These are phyloP conservation scores for Limnephilus auricula DNA, from an alignment of 2,888 invertebrate genomes.

Conservation along the genomic window DNA sequence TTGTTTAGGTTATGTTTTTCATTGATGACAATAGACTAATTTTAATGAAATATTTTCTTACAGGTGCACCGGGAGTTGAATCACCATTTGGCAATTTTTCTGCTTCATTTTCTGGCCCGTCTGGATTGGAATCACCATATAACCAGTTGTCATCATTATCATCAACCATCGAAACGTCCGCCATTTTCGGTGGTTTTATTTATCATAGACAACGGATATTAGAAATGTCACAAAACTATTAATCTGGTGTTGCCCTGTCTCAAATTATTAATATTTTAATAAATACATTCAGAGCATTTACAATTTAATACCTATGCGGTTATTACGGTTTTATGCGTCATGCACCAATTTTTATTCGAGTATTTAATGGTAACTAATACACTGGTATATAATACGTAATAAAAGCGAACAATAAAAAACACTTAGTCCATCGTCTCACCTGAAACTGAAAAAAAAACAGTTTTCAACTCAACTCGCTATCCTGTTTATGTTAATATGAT, in stretches of 20 bases:
- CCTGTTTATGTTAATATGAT: too few relatives aligned
- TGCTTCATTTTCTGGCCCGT: slow-evolving; percentile 67
- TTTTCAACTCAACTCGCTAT: too few relatives aligned
- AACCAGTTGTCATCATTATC: slow-evolving; percentile 93
- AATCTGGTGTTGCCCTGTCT: background rate
- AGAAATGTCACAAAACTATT: slow-evolving; percentile 24
- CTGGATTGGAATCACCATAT: slow-evolving; percentile 86
- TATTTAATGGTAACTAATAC: too few relatives aligned
- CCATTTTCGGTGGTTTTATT: slow-evolving; percentile 50
- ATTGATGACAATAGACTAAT: background rate
- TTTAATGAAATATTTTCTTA: slow-evolving; percentile 6
- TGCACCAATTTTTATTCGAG: too few relatives aligned
- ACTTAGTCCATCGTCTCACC: too few relatives aligned
- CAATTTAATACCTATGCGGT: too few relatives aligned
- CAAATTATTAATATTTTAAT: background rate
- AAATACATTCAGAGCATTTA: too few relatives aligned
- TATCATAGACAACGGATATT: slow-evolving; percentile 25
- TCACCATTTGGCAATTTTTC: slow-evolving; percentile 68
- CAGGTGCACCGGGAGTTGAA: slow-evolving; percentile 55
- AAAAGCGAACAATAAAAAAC: too few relatives aligned
- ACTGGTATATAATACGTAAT: too few relatives aligned
- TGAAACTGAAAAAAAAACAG: too few relatives aligned
- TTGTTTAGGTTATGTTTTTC: background rate
- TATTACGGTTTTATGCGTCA: too few relatives aligned
- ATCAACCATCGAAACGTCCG: slow-evolving; percentile 62